Percentiles rank a stretch among this genome's conserved stretches.
phyloP scores from a whole-genome alignment of 2,113 vertebrate genomes.

The Dascyllus trimaculatus region DNA sequence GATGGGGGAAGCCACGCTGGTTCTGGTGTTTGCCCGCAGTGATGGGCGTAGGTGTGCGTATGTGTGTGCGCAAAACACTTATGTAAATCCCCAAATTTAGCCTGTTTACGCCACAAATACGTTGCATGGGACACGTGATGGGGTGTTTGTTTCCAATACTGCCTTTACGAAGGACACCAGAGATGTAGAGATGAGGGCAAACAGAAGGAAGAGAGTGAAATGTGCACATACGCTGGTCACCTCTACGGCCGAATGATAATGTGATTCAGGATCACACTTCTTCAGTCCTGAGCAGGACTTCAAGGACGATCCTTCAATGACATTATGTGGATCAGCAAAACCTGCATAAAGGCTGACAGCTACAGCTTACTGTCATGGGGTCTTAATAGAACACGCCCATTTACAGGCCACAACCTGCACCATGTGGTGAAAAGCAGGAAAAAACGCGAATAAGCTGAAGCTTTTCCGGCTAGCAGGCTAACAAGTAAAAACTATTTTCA shows the following conservation, averaged over 20 bases:
- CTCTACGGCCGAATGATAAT: conserved; percentile 3
- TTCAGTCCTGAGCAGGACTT: not conserved
- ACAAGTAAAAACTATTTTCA: too few relatives aligned
- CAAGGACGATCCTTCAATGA: conserved; percentile 34
- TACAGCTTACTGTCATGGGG: not conserved
- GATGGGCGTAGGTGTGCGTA: conserved; percentile 58
- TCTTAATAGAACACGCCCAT: not conserved
- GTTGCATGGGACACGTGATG: not conserved
- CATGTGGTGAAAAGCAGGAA: not conserved
- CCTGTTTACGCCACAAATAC: not conserved
- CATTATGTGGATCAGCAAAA: not conserved
- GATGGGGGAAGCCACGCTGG: conserved; percentile 62
- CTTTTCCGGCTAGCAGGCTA: too few relatives aligned
- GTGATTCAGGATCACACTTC: conserved; percentile 12
- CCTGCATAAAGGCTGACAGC: not conserved
- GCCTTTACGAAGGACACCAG: not conserved
- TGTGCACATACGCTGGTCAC: conserved; percentile 9
- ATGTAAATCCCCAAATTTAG: conserved; percentile 15
- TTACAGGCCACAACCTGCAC: too few relatives aligned
- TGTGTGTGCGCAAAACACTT: not conserved
- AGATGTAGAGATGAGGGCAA: conserved; percentile 1
- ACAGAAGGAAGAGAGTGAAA: not conserved
- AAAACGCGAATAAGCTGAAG: not conserved
- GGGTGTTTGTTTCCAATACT: not conserved
- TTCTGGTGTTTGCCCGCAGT: conserved; percentile 60